These are phyloP conservation scores for Capitulum mitella DNA, from an alignment of 2,888 invertebrate species.

Conservation along the genomic window DNA sequence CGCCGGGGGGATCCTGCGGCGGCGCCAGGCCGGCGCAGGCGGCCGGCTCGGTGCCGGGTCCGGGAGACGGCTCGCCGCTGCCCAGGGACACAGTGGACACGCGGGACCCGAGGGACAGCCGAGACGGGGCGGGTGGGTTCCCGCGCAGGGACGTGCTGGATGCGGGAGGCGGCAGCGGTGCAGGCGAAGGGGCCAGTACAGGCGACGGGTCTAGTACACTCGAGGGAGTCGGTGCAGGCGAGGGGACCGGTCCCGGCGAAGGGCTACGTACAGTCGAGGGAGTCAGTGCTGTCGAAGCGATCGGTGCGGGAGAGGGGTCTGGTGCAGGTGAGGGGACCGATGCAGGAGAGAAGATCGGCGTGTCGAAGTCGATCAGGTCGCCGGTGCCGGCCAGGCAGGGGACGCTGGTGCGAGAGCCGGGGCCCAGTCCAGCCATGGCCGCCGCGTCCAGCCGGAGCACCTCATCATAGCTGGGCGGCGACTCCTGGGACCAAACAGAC, in stretches of 20 bases:
- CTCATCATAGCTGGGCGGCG: neutral
- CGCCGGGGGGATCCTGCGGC: too few relatives aligned
- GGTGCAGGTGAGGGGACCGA: too few relatives aligned
- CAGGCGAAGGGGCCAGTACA: too few relatives aligned
- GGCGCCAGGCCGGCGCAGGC: too few relatives aligned
- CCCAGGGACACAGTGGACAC: neutral
- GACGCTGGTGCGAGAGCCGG: neutral
- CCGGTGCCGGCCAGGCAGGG: neutral
- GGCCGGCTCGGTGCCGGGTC: neutral
- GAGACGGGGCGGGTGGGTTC: too few relatives aligned
- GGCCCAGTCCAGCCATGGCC: neutral
- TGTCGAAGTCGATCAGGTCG: neutral
- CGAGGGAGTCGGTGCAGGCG: too few relatives aligned
- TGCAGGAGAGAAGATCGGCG: neutral
- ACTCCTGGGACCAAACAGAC: neutral
- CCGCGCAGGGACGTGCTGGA: neutral
- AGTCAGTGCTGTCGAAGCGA: neutral
- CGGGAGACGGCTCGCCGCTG: neutral
- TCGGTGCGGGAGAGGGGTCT: neutral
- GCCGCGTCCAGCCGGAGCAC: neutral
- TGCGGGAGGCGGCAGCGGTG: neutral
- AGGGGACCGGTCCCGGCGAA: neutral
- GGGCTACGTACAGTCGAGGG: neutral
- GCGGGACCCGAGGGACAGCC: neutral
- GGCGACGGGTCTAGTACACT: too few relatives aligned